phyloP scores from a whole-genome alignment of 2,113 vertebrate genomes.

The Oxyruncus cristatus region DNA sequence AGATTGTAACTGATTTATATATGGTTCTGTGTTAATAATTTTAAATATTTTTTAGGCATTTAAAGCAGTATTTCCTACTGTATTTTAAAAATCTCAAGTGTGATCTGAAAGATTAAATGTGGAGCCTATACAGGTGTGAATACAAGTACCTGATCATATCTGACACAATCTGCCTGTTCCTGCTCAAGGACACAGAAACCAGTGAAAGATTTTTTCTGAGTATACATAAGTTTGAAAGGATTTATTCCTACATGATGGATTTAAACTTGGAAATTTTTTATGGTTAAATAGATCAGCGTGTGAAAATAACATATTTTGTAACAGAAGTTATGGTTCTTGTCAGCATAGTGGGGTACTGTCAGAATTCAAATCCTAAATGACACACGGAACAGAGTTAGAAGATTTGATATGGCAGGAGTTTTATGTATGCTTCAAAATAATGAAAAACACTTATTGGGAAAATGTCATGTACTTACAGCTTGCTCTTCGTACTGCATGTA shows the following conservation, averaged over 20 bases:
- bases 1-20: neutral
- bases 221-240: neutral
- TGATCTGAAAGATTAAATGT: neutral
- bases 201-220: neutral
- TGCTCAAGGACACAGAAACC: neutral
- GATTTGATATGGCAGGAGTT: neutral
- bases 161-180: neutral
- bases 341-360: neutral
- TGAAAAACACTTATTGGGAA: slow-evolving; percentile 61
- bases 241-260: neutral
- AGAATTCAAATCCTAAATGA: slow-evolving; percentile 4
- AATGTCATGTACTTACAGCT: slow-evolving; percentile 42
- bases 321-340: neutral
- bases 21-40: neutral
- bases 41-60: neutral
- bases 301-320: neutral
- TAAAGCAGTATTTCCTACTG: neutral
- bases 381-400: neutral
- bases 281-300: neutral
- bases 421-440: slow-evolving; percentile 40
- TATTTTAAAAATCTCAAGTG: neutral
- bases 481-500: slow-evolving; percentile 38
- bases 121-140: neutral
- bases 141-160: neutral
- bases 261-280: neutral